Evolutionary conservation across 2,113 vertebrate species (phyloP), one percentile per base, ranked within the genome.

Genomic region (Tyrannus savana): DNA sequence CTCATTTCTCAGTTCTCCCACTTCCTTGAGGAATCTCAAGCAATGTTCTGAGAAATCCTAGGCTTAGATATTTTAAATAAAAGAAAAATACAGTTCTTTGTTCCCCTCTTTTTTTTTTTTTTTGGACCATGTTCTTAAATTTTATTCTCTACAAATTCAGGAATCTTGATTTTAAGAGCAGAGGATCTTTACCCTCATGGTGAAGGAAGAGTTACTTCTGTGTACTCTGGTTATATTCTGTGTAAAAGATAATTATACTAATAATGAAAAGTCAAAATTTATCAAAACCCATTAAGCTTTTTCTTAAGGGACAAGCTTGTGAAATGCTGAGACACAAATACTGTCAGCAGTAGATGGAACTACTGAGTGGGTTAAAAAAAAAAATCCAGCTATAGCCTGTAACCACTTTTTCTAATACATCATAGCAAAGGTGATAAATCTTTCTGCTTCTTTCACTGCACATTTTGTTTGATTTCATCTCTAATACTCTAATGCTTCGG

Each of bases 31-130:
- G 25, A 79, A 50, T 67, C 31, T 89, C 39, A 49, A 77, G 28
- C 25, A 80, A 9, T 55, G 8, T 63, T 89, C 58, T 72, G 63
- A 80, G 58, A 80, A 87, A 39, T 58, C 59, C 49, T 83, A 41
- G 44, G 21, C 22, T 91, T 87, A 85, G n/a, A 47, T 85, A 42
- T 28, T 72, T 39, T 6, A 83, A 67, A 72, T 53, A 46, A 53
- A 85, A 90, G 12, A 53, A 62, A 25, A 62, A 28, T n/a, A 31
- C 3, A 19, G 15, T 72, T 63, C 8, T 76, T 19, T 69, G 6
- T 22, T 2, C 3, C 5, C 6, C 3, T 22, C 10, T 46, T 46
- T 46, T 7, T 2, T 4, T 59, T 18, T 47, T 22, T 47, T 22
- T 7, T 28, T 53, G 28, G 47, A 16, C 31, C 33, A 0, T 67